phyloP scores from a whole-genome alignment of 37 sponge, comb jelly and placozoan genomes.

The Beroe forskalii region DNA sequence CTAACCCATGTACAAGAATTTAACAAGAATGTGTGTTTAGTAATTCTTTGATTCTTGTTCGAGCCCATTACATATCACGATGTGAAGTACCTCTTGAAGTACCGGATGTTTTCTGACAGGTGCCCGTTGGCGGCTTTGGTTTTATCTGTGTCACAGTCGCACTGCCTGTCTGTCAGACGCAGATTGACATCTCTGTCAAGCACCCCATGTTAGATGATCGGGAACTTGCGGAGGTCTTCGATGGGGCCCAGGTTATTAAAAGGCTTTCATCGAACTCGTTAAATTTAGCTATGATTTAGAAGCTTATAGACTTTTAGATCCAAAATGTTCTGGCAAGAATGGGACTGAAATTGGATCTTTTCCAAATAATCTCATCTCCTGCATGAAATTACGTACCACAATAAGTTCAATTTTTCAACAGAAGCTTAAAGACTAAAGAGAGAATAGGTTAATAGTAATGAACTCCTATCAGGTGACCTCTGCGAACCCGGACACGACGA shows the following conservation, averaged over 20 bases:
- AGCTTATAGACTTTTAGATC: neutral
- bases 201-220: conserved; percentile 39
- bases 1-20: too few relatives aligned
- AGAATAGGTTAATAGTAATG: too few relatives aligned
- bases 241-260: conserved; percentile 12
- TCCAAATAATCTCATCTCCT: too few relatives aligned
- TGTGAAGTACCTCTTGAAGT: too few relatives aligned
- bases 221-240: conserved; percentile 37
- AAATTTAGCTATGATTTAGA: neutral
- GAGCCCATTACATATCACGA: too few relatives aligned
- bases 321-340: too few relatives aligned
- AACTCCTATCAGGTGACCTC: neutral
- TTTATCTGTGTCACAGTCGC: conserved; percentile 22
- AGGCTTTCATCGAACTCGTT: neutral
- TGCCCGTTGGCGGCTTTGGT: conserved; percentile 41
- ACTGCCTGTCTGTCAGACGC: conserved; percentile 30
- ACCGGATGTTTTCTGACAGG: neutral
- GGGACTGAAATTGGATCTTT: too few relatives aligned
- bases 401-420: too few relatives aligned
- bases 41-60: too few relatives aligned
- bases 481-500: neutral
- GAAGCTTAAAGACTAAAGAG: too few relatives aligned
- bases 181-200: neutral
- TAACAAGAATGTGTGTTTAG: too few relatives aligned
- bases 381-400: too few relatives aligned